Evolutionary conservation across 2,888 invertebrate genomes (phyloP).

Genomic region (Amphipoea oculea): DNA sequence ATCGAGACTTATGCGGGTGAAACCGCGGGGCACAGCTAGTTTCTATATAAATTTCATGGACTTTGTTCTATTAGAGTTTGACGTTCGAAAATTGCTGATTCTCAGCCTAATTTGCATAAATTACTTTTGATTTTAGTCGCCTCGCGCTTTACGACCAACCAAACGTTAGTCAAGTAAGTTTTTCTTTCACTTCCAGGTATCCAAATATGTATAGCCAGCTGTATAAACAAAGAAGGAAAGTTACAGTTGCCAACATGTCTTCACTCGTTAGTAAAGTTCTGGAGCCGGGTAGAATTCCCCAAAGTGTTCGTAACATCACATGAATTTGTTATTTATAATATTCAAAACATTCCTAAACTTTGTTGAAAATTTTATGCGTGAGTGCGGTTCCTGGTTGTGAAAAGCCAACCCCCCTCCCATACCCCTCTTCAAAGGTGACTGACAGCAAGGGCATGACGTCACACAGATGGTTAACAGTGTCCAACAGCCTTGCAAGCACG

Average conservation of each 20-base stretch:
- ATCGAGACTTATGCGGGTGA: too few species aligned
- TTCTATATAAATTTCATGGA: too few species aligned
- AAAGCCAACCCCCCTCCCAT: background rate
- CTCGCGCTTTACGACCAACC: too few species aligned
- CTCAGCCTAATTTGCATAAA: too few species aligned
- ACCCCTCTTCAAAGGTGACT: background rate
- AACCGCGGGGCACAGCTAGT: too few species aligned
- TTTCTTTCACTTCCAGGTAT: background rate
- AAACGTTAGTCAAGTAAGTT: too few species aligned
- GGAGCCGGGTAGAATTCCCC: slow-evolving; percentile 37
- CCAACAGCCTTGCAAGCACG: background rate
- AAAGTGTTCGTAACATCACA: slow-evolving; percentile 37
- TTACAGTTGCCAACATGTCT: slow-evolving; percentile 8
- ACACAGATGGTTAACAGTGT: background rate
- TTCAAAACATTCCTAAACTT: slow-evolving; percentile 55
- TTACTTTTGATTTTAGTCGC: too few species aligned
- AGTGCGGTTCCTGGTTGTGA: slow-evolving; percentile 32
- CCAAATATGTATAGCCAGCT: background rate
- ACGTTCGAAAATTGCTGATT: too few species aligned
- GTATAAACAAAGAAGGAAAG: slow-evolving; percentile 2
- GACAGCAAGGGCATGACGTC: background rate
- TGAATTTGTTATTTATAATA: slow-evolving; percentile 53
- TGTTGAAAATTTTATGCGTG: slow-evolving; percentile 24
- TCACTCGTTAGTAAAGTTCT: slow-evolving; percentile 38
- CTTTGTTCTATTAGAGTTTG: too few species aligned